These are phyloP conservation scores for Sipunculus nudus DNA, from an alignment of 2,888 invertebrate genomes.

Conservation along the genomic window DNA sequence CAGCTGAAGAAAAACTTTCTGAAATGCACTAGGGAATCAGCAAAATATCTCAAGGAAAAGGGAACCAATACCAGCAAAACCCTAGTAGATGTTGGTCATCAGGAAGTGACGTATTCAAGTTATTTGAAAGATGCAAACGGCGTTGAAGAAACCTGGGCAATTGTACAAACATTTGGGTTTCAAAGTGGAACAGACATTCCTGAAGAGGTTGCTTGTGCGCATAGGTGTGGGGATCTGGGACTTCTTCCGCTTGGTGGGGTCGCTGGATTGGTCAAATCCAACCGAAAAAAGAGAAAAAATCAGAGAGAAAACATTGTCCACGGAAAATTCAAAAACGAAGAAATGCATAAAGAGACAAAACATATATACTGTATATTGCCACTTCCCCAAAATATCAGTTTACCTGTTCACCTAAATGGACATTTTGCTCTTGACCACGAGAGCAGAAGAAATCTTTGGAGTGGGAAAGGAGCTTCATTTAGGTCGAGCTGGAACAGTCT, in stretches of 20 bases:
- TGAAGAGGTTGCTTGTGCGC: slow-evolving; percentile 32
- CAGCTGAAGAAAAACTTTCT: no score
- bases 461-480: no score
- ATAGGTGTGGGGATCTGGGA: slow-evolving; percentile 35
- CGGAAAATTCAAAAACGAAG: slow-evolving; percentile 12
- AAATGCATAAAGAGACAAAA: no score
- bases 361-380: slow-evolving; percentile 38
- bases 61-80: no score
- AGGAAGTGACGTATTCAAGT: slow-evolving; percentile 12
- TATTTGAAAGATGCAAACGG: slow-evolving; percentile 20
- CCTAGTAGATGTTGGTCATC: neutral
- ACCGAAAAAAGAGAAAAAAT: no score
- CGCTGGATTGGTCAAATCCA: slow-evolving; percentile 32
- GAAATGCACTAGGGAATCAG: no score
- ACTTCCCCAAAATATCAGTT: slow-evolving; percentile 33
- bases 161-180: slow-evolving; percentile 47
- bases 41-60: no score
- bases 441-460: slow-evolving; percentile 47
- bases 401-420: slow-evolving; percentile 57
- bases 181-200: slow-evolving; percentile 13
- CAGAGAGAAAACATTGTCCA: slow-evolving; percentile 18
- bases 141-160: slow-evolving; percentile 40
- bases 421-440: slow-evolving; percentile 50
- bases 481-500: no score
- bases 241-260: slow-evolving; percentile 34